Evolutionary conservation across 1,140 invertebrate species (phyloP).

Genomic region (Halictus rubicundus): DNA sequence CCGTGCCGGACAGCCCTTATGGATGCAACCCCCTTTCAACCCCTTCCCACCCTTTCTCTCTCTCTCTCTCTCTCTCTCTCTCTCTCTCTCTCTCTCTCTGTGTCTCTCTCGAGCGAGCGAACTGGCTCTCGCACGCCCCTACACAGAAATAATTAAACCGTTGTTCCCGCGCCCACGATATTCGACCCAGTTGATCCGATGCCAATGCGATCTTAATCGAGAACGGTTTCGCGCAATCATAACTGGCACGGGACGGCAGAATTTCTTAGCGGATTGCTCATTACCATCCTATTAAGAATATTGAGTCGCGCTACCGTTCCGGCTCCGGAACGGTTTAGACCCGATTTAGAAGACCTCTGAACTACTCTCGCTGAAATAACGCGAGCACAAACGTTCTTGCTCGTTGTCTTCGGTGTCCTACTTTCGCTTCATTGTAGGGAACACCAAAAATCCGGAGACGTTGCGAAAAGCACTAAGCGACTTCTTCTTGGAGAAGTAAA

Average conservation of each 20-base stretch:
- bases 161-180: not conserved
- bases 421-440: too few species aligned
- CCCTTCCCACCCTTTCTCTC: not conserved
- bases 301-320: not conserved
- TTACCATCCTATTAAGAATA: conserved; percentile 4
- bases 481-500: too few species aligned
- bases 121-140: not conserved
- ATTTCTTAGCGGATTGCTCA: not conserved
- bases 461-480: too few species aligned
- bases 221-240: not conserved
- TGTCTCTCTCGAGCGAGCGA: too few species aligned
- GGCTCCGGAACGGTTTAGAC: not conserved
- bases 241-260: not conserved
- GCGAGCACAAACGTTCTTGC: too few species aligned
- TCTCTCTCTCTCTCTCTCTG: too few species aligned
- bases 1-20: not conserved
- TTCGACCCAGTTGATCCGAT: not conserved
- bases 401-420: too few species aligned
- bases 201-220: not conserved
- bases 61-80: too few species aligned
- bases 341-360: not conserved
- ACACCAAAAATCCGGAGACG: too few species aligned
- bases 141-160: conserved; percentile 44
- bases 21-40: not conserved
- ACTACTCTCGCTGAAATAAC: too few species aligned